A percentile compares a stretch with the other conserved stretches of the same genome.
Conservation (phyloP, 2,797 vertebrate species). For the Craterocephalus amniculus region DNA sequence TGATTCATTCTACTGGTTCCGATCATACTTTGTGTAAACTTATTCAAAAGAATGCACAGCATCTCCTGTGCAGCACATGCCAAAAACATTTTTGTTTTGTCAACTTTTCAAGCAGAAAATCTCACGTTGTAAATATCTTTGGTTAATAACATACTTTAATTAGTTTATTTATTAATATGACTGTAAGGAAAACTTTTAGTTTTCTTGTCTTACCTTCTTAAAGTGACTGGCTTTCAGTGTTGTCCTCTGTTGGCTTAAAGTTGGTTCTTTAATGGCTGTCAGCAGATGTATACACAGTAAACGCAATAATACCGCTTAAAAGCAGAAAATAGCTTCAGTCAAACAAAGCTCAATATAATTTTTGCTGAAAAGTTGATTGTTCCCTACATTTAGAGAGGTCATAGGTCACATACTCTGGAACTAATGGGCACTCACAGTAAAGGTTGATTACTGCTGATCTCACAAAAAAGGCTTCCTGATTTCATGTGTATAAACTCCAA, state of each 20-base stretch:
- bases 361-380: neutral
- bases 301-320: conserved; percentile 4
- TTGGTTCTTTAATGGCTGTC: neutral
- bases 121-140: conserved; percentile 37
- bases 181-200: neutral
- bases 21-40: neutral
- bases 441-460: neutral
- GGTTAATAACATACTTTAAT: too few species aligned
- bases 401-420: neutral
- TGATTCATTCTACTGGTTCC: neutral
- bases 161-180: too few species aligned
- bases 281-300: conserved; percentile 2
- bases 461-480: neutral
- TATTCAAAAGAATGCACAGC: neutral
- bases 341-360: neutral
- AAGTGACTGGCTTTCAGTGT: neutral
- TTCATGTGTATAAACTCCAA: neutral
- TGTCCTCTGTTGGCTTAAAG: neutral
- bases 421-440: conserved; percentile 26
- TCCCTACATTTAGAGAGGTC: neutral
- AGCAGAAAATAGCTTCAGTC: neutral
- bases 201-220: neutral
- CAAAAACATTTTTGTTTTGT: conserved; percentile 11
- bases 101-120: neutral
- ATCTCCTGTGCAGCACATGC: neutral